Base-by-base conservation (phyloP, 1,140 invertebrate species). In the Euglossa dilemma region DNA sequence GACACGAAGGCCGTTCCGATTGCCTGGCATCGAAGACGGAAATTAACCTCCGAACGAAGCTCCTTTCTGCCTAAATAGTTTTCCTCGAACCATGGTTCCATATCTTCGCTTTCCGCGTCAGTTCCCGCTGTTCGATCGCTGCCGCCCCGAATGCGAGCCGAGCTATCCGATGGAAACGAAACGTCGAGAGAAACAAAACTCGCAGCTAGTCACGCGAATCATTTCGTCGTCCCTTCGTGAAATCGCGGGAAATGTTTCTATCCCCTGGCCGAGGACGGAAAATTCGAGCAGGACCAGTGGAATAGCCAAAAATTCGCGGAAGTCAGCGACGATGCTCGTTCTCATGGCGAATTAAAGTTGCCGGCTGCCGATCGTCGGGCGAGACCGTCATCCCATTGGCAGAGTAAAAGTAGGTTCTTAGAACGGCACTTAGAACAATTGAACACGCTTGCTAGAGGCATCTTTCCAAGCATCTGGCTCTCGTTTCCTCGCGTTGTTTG, bases 41-140 rank as follows among this genome's bases (percentile, higher is more conserved):
- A 89, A 89, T 89, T 86, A 88, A 89, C 76, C 72, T 77, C 43
- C 66, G 75, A 71, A 71, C 64, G 45, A 88, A 83, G 79, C 82
- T 85, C 79, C 84, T 89, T 86, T 88, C 87, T 88, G 74, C 83
- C 74, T 88, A 85, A 85, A 87, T 84, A 87, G 64, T 66, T 88
- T 72, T 57, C 67, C 61, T 45, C 25, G 69, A 52, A 28, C 66
- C 75, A 79, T 71, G 23, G 18, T 57, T 23, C 73, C 47, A 69
- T 88, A 88, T 87, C 85, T 80, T 87, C 45, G n/a, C 28, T 84
- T 87, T 87, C 85, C 86, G 79, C 85, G 69, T 78, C 76, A 47
- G 16, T 77, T 84, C 67, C 16, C 57, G 52, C 36, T 36, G 36
- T 66, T 87, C 67, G 63, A 74, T 84, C 80, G 64, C 7, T 36